Conservation (phyloP, 2,888 invertebrate species). For the Masnerella sp. region DNA sequence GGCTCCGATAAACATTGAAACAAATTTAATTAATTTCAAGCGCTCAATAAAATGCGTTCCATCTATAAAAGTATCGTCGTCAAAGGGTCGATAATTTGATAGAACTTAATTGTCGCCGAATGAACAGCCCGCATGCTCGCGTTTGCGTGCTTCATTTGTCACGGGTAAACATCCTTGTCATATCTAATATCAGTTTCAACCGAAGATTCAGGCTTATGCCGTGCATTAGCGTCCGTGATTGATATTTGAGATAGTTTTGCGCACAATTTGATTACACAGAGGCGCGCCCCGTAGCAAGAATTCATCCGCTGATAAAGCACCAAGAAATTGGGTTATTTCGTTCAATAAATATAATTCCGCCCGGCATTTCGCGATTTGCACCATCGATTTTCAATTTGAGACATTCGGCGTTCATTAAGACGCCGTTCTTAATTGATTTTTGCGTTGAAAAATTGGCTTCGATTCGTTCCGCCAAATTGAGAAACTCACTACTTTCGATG, state of each 20-base stretch:
- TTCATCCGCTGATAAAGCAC: conserved; percentile 20
- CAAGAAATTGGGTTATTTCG: conserved; percentile 49
- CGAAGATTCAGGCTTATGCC: conserved; percentile 25
- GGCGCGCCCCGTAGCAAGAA: conserved; percentile 20
- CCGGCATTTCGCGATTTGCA: conserved; percentile 42
- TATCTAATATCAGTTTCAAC: conserved; percentile 35
- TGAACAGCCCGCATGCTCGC: conserved; percentile 19
- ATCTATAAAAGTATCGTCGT: conserved; percentile 10
- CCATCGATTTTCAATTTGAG: conserved; percentile 39
- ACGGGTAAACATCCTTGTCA: conserved; percentile 35
- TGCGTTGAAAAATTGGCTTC: background rate
- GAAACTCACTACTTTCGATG: no score
- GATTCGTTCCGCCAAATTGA: background rate
- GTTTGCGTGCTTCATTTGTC: conserved; percentile 24
- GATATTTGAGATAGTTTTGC: conserved; percentile 48
- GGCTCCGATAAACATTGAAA: conserved; percentile 10
- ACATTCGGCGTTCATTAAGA: conserved; percentile 24
- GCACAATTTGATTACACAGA: conserved; percentile 39
- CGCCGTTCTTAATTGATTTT: conserved; percentile 11
- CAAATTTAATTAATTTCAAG: conserved; percentile 34
- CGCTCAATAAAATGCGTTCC: conserved; percentile 1
- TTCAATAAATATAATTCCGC: conserved; percentile 36
- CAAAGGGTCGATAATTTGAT: conserved; percentile 30
- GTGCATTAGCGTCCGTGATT: conserved; percentile 35
- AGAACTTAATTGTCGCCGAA: conserved; percentile 37